Base-by-base conservation (phyloP, 2,113 vertebrate genomes). In the Glaucomys volans region DNA sequence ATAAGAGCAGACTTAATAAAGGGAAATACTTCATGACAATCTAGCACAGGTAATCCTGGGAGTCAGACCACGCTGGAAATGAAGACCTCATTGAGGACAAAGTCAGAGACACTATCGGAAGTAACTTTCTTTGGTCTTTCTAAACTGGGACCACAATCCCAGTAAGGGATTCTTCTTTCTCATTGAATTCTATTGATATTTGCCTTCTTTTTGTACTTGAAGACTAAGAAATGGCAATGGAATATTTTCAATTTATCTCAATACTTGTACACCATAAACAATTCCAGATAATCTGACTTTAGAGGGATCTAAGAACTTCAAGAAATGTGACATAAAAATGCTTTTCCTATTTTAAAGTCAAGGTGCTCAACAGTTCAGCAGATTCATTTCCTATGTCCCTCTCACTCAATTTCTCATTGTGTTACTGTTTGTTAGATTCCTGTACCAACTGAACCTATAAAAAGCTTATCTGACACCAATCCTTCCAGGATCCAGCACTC, bases 161-260 rank as follows among this genome's bases (percentile, higher is more conserved):
- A 97, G 7, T n/a, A 1, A 92, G 71, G 14, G 88, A 76, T 69
- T 95, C 20, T 57, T 76, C 75, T 71, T 97, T 98, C 97, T 95
- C 90, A 97, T 81, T 96, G 90, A 74, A 2, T 96, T 47, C 76
- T 30, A 76, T 96, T 84, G 59, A 97, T 96, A 80, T 94, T 93
- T 52, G 14, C 69, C 95, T 95, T 96, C 76, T 76, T 54, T 94
- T n/a, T 75, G 87, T 44, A 94, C 93, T 96, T 94, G 93, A 97
- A 87, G 90, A 10, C 81, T 95, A 83, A 90, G 54, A 82, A 98
- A 97, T 87, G 96, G 94, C 40, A 35, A 76, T 86, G 95, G 30
- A 85, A 75, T 97, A 92, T 94, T 96, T 97, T 97, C 96, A 90
- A 95, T 95, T 97, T 94, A 92, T 82, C 47, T 83, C 54, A 83